phyloP scores from a whole-genome alignment of 2,888 invertebrate species.

The Choristoneura rosaceana region DNA sequence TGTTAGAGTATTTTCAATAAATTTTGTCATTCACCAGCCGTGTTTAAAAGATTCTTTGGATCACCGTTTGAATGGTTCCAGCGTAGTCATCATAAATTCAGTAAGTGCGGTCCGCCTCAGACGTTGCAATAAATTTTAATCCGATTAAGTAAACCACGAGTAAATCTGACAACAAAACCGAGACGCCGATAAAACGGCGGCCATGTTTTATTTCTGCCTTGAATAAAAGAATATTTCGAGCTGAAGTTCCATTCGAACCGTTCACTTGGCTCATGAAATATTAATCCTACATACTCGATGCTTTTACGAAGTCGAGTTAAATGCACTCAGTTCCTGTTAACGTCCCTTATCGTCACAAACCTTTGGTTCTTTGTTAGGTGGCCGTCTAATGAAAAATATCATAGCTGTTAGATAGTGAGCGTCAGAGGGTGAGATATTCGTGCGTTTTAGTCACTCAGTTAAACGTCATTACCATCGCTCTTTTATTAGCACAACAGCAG shows the following conservation, averaged over 20 bases:
- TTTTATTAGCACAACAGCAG: too few relatives aligned
- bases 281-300: conserved; percentile 25
- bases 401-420: too few relatives aligned
- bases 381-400: background rate
- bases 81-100: background rate
- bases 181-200: conserved; percentile 42
- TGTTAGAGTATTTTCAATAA: conserved; percentile 54
- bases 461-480: too few relatives aligned
- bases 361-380: background rate
- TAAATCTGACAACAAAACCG: conserved; percentile 42
- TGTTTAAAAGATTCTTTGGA: conserved; percentile 41
- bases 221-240: conserved; percentile 60
- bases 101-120: conserved; percentile 3
- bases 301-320: conserved; percentile 21
- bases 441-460: too few relatives aligned
- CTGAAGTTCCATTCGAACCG: conserved; percentile 46
- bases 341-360: background rate
- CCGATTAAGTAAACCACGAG: conserved; percentile 52
- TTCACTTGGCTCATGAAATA: conserved; percentile 25
- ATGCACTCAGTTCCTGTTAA: conserved; percentile 3
- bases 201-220: conserved; percentile 59
- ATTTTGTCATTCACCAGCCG: conserved; percentile 44
- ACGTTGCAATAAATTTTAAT: conserved; percentile 48
- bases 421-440: too few relatives aligned
- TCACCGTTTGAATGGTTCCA: conserved; percentile 25